Evolutionary conservation across 2,888 invertebrate species (phyloP).

Genomic region (Watsonalla binaria): DNA sequence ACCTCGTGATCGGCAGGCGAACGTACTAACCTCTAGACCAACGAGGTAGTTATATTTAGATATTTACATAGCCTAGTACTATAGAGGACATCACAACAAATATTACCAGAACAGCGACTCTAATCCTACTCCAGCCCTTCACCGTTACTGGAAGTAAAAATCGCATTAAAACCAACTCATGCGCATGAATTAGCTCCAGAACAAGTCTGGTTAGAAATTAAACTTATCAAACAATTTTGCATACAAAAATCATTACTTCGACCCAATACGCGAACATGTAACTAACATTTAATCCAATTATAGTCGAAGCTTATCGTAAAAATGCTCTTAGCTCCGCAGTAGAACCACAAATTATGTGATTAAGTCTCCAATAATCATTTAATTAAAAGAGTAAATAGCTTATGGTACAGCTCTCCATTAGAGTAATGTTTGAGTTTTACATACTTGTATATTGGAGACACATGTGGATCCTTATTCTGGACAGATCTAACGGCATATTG

Average conservation of each 20-base stretch:
- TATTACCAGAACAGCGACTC: too few species aligned
- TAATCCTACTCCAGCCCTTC: too few species aligned
- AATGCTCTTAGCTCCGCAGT: constrained; percentile 13
- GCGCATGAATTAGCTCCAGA: too few species aligned
- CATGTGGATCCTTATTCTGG: constrained; percentile 29
- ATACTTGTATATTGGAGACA: constrained; percentile 29
- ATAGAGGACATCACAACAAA: too few species aligned
- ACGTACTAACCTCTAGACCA: too few species aligned
- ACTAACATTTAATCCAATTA: constrained; percentile 33
- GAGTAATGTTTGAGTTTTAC: constrained; percentile 40
- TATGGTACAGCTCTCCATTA: constrained; percentile 35
- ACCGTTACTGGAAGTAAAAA: too few species aligned
- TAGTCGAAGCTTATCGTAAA: constrained; percentile 25
- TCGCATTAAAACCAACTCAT: too few species aligned
- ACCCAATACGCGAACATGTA: constrained; percentile 13
- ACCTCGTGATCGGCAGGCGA: too few species aligned
- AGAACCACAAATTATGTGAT: constrained; percentile 36
- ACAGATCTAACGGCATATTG: neutral
- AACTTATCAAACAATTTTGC: constrained; percentile 16
- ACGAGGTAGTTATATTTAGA: too few species aligned
- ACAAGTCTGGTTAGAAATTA: constrained; percentile 4
- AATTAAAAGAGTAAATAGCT: constrained; percentile 43
- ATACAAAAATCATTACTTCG: constrained; percentile 13
- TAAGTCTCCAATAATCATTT: constrained; percentile 46
- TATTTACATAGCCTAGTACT: too few species aligned